Conservation (phyloP, 2,888 invertebrate species). For the Timandra comae region DNA sequence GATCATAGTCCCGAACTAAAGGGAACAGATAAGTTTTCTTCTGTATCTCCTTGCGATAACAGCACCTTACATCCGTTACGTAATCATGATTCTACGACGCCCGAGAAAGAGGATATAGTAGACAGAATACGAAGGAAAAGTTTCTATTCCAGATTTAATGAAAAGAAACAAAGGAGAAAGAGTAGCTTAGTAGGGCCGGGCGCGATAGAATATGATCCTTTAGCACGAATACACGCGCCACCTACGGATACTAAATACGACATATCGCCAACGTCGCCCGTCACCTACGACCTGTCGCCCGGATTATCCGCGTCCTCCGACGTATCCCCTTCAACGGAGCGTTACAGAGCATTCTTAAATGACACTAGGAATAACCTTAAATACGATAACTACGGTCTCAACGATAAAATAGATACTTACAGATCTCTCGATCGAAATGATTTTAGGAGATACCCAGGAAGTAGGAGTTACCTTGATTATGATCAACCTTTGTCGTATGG, state of each 20-base stretch:
- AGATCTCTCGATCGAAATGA: slow-evolving; percentile 69
- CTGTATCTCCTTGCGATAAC: slow-evolving; percentile 39
- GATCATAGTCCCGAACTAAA: slow-evolving; percentile 49
- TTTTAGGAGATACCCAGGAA: slow-evolving; percentile 59
- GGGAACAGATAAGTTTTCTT: slow-evolving; percentile 38
- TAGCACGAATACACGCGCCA: slow-evolving; percentile 61
- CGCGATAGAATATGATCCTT: slow-evolving; percentile 74
- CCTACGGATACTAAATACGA: slow-evolving; percentile 51
- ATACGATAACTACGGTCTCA: slow-evolving; percentile 56
- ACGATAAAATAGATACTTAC: slow-evolving; percentile 66
- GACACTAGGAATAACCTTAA: slow-evolving; percentile 56
- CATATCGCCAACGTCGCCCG: slow-evolving; percentile 56
- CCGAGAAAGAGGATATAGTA: slow-evolving; percentile 83
- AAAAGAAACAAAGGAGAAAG: slow-evolving; percentile 84
- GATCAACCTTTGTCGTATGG: slow-evolving; percentile 59
- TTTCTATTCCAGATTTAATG: slow-evolving; percentile 92
- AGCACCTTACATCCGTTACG: slow-evolving; percentile 47
- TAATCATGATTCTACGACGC: slow-evolving; percentile 63
- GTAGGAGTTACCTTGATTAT: slow-evolving; percentile 59
- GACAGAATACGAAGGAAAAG: slow-evolving; percentile 92
- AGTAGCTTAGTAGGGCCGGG: slow-evolving; percentile 80
- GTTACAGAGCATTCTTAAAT: slow-evolving; percentile 56
- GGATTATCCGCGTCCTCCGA: slow-evolving; percentile 58
- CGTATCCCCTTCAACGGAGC: slow-evolving; percentile 61
- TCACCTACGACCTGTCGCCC: slow-evolving; percentile 58